Evolutionary conservation across 2,113 vertebrate species (phyloP).

Genomic region (Phalacrocorax aristotelis): DNA sequence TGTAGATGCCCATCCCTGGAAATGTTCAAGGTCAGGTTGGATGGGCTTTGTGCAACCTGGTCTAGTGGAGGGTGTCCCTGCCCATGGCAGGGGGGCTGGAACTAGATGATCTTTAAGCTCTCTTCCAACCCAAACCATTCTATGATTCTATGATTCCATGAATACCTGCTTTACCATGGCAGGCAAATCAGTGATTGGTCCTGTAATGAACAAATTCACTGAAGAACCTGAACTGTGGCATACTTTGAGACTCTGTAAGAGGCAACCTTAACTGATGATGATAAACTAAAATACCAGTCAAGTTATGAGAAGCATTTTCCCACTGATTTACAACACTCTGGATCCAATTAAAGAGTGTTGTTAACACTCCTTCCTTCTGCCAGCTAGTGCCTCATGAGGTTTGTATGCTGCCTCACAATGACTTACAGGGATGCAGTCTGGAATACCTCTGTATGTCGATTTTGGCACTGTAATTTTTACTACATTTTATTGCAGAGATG

Average conservation of each 20-base stretch:
- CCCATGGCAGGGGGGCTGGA: not conserved
- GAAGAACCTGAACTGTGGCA: not conserved
- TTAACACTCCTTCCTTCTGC: not conserved
- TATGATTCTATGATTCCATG: not conserved
- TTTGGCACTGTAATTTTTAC: not conserved
- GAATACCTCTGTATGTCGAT: not conserved
- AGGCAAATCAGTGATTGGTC: not conserved
- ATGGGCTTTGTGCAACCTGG: not conserved
- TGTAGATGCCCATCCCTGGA: not conserved
- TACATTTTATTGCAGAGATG: not conserved
- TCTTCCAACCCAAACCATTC: not conserved
- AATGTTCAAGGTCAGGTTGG: not conserved
- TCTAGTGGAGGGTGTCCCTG: not conserved
- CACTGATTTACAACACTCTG: not conserved
- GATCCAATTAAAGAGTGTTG: not conserved
- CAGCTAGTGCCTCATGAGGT: not conserved
- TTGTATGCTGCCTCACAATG: not conserved
- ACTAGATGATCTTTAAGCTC: not conserved
- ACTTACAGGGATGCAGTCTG: not conserved
- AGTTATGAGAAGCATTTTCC: not conserved
- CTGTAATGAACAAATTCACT: constrained; percentile 1
- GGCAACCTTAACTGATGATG: not conserved
- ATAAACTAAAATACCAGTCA: constrained; percentile 27
- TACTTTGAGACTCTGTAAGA: not conserved
- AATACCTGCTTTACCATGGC: not conserved